Evolutionary conservation across 2,797 vertebrate species (phyloP).

Genomic region (Cephalopachus bancanus): DNA sequence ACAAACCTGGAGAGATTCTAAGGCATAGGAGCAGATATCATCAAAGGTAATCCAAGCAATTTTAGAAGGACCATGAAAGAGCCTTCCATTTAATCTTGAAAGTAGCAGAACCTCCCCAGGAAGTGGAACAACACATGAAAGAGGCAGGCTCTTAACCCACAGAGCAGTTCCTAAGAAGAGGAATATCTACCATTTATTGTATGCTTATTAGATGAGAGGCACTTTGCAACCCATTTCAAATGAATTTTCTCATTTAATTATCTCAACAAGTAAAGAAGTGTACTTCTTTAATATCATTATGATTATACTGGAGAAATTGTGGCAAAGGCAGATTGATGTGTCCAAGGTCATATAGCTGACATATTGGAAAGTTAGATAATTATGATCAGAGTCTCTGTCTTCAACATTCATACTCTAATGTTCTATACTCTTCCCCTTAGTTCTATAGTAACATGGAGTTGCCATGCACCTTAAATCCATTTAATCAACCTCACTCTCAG

Average conservation of each 20-base stretch:
- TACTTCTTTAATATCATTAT: not conserved
- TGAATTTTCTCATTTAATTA: constrained; percentile 18
- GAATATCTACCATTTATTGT: not conserved
- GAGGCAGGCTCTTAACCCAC: not conserved
- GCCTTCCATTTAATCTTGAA: constrained; percentile 58
- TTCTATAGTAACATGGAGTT: not conserved
- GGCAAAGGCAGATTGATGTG: not conserved
- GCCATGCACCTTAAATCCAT: not conserved
- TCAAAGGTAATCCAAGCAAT: constrained; percentile 55
- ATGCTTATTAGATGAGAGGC: not conserved
- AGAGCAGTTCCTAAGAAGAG: not conserved
- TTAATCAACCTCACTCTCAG: constrained; percentile 35
- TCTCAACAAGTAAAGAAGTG: not conserved
- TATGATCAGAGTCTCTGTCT: not conserved
- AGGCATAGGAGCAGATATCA: constrained; percentile 40
- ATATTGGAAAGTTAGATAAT: not conserved
- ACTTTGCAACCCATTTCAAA: constrained; percentile 34
- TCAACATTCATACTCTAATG: not conserved
- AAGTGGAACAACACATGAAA: constrained; percentile 52
- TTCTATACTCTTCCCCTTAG: not conserved
- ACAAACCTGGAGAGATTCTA: constrained; percentile 62
- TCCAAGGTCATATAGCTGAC: not conserved
- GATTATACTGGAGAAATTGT: not conserved
- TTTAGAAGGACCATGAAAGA: constrained; percentile 36
- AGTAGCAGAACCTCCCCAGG: constrained; percentile 30